Base-by-base conservation (phyloP, 2,888 invertebrate genomes). In the Euzetes globulus region DNA sequence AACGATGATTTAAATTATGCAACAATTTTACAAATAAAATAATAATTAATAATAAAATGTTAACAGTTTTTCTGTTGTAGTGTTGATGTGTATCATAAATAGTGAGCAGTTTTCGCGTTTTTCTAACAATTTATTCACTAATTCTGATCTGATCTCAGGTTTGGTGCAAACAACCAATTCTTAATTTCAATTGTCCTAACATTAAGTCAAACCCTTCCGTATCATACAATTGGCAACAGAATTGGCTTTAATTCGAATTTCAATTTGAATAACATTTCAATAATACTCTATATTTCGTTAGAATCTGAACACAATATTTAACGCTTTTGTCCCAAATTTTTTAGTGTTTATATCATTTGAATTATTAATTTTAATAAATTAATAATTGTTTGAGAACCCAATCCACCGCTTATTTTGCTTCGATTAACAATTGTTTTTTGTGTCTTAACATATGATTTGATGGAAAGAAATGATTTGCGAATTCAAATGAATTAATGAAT, bases 1-100 rank as follows among this genome's bases (percentile, higher is more conserved):
- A 41, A 68, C 19, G 19, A 45, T 33, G 9, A 45, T 27, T 22
- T 22, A 41, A 68, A 63, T 33, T 33, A 63, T 63, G 63, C 33
- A 63, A 63, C 63, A 63, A 63, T 63, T 58, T 63, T 63, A 63
- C 41, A 41, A 63, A 33, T 33, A 60, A 29, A 60, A 33, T 60
- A 29, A 60, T 27, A 27, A 27, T 25, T n/a, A 15, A n/a, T 58
- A 15, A 58, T 22, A 22, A 60, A 60, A 27, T 13, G 13, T 60
- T 17, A 60, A 60, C 33, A 29, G 29, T 60, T n/a, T 17, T 60
- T 60, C 29, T 13, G 29, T 60, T 19, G 17, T 52, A 27, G 17
- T 60, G 41, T 41, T 63, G 33, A 63, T 63, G 63, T 63, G 63
- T 9, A n/a, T 33, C 63, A 63, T 63, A 63, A 63, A 63, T 63